Conservation (phyloP, 1,140 invertebrate genomes). For the Cotesia typhae region DNA sequence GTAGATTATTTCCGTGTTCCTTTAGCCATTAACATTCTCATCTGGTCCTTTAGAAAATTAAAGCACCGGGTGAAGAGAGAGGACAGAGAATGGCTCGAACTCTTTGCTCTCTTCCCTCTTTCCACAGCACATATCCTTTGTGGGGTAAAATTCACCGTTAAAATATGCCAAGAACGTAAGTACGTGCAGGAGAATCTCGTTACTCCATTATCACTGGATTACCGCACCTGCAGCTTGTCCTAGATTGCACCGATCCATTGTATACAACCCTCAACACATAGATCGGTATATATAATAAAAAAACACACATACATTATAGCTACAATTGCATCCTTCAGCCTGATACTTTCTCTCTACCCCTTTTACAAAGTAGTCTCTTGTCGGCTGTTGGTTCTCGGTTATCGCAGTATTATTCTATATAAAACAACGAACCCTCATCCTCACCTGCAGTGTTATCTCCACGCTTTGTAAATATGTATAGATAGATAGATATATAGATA, state of each 20-base stretch:
- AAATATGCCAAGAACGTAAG: conserved; percentile 59
- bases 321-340: too few relatives aligned
- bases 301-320: background rate
- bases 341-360: too few relatives aligned
- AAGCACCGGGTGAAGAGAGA: too few relatives aligned
- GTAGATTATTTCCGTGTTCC: conserved; percentile 36
- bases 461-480: too few relatives aligned
- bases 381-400: too few relatives aligned
- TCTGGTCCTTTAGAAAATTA: background rate
- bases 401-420: too few relatives aligned
- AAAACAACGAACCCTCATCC: too few relatives aligned
- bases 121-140: background rate
- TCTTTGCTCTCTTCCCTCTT: background rate
- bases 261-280: conserved; percentile 8
- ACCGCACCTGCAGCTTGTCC: conserved; percentile 54
- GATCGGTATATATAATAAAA: background rate
- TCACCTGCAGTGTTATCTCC: too few relatives aligned
- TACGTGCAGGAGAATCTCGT: conserved; percentile 61
- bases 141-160: conserved; percentile 54
- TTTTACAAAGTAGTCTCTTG: too few relatives aligned
- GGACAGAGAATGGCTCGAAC: background rate
- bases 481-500: too few relatives aligned
- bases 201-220: conserved; percentile 64
- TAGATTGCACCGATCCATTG: conserved; percentile 50
- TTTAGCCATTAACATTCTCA: conserved; percentile 30